Percentiles rank a stretch among this genome's conserved stretches.
These are phyloP conservation scores for Corythoichthys intestinalis DNA, from an alignment of 2,113 vertebrate species.

Conservation along the genomic window DNA sequence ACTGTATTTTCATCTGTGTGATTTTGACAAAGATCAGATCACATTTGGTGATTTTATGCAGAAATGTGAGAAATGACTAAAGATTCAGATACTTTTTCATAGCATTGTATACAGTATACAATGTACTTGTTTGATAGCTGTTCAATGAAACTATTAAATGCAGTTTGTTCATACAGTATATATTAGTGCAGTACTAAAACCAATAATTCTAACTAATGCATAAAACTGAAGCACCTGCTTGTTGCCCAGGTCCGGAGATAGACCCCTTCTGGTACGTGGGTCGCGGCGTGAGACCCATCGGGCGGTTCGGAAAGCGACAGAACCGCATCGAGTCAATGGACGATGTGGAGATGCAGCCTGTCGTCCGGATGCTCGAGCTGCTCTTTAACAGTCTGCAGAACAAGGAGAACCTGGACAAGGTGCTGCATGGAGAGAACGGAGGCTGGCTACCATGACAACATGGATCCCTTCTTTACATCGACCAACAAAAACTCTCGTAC, in stretches of 20 bases:
- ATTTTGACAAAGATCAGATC: too few species aligned
- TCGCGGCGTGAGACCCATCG: conserved; percentile 84
- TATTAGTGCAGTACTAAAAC: too few species aligned
- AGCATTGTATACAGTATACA: too few species aligned
- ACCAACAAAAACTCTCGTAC: conserved; percentile 1
- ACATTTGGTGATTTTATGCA: too few species aligned
- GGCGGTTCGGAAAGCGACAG: conserved; percentile 86
- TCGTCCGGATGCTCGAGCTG: conserved; percentile 66
- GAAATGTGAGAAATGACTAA: too few species aligned
- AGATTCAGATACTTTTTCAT: too few species aligned
- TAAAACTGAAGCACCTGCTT: conserved; percentile 10
- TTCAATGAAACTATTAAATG: too few species aligned
- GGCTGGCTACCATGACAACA: conserved; percentile 68
- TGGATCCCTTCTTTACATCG: conserved; percentile 1
- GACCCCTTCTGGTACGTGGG: conserved; percentile 88
- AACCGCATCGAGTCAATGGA: conserved; percentile 43
- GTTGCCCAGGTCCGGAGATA: conserved; percentile 82
- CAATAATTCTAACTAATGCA: too few species aligned
- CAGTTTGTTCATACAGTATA: too few species aligned
- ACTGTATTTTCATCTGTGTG: too few species aligned
- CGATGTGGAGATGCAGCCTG: conserved; percentile 48
- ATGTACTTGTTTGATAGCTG: too few species aligned
- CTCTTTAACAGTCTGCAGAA: conserved; percentile 72
- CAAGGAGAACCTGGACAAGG: conserved; percentile 55
- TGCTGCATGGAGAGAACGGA: conserved; percentile 48